Percentiles rank a stretch among this genome's conserved stretches.
Evolutionary conservation across 2,113 vertebrate genomes (phyloP).

Genomic region (Phaethornis superciliosus): DNA sequence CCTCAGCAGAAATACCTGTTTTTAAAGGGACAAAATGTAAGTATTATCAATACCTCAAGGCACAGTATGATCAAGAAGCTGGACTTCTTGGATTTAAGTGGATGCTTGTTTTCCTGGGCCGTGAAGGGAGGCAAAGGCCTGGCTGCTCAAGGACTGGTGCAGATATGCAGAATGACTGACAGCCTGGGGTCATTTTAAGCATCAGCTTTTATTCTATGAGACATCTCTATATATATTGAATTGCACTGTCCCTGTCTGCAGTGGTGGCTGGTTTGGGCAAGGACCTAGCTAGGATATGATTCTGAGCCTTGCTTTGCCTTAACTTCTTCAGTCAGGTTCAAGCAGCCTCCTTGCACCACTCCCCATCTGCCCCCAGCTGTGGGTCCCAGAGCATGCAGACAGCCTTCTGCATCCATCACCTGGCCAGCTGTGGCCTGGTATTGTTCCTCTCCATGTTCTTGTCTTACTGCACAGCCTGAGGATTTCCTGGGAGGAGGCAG

Average conservation of each 20-base stretch:
- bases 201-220: too few relatives aligned
- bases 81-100: not conserved
- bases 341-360: not conserved
- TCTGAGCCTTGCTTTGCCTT: not conserved
- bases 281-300: not conserved
- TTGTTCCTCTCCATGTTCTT: not conserved
- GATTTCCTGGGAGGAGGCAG: not conserved
- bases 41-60: not conserved
- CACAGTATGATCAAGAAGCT: not conserved
- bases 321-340: not conserved
- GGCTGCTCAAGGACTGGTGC: not conserved
- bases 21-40: not conserved
- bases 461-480: not conserved
- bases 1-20: not conserved
- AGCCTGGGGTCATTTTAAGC: too few relatives aligned
- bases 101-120: not conserved
- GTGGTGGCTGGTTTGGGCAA: not conserved
- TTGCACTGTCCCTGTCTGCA: not conserved
- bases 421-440: not conserved
- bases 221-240: not conserved
- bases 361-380: not conserved
- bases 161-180: too few relatives aligned
- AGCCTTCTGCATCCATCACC: accelerated
- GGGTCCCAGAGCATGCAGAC: not conserved
- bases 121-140: not conserved